phyloP scores from a whole-genome alignment of 2,888 invertebrate genomes.

The Strigamia transsilvanica region DNA sequence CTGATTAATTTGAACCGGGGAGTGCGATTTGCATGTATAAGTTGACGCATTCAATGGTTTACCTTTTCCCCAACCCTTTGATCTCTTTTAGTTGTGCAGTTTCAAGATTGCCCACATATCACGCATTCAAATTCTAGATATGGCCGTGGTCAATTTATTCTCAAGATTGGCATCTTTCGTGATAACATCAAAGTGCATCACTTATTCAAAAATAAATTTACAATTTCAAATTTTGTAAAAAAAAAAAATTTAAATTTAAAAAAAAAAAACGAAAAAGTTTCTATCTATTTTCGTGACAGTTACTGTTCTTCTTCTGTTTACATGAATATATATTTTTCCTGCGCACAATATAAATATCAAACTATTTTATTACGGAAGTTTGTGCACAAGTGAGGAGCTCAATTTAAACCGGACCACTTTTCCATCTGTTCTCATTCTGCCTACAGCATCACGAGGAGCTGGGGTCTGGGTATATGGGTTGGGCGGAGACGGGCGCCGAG shows the following conservation, averaged over 20 bases:
- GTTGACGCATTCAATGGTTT: background rate
- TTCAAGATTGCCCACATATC: conserved; percentile 9
- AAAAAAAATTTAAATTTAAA: too few species aligned
- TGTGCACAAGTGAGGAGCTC: too few species aligned
- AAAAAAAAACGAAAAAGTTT: too few species aligned
- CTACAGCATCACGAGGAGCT: background rate
- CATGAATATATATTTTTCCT: too few species aligned
- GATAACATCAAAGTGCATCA: conserved; percentile 3
- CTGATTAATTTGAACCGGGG: background rate
- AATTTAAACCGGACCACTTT: conserved; percentile 1
- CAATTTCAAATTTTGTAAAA: background rate
- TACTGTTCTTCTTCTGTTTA: too few species aligned
- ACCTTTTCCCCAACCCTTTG: background rate
- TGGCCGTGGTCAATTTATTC: conserved; percentile 14
- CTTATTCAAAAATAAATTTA: conserved; percentile 9
- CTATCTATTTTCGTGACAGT: too few species aligned
- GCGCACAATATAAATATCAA: too few species aligned
- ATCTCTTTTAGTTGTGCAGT: background rate
- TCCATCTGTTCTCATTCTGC: background rate
- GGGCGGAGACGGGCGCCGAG: conserved; percentile 1
- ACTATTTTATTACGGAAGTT: too few species aligned
- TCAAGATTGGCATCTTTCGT: background rate
- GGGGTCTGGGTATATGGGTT: background rate
- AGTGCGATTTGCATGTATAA: background rate
- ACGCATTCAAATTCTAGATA: background rate